Percentiles rank a stretch among this genome's conserved stretches.
These are phyloP conservation scores for Catamblyrhynchus diadema DNA, from an alignment of 2,797 vertebrate genomes.

Conservation along the genomic window DNA sequence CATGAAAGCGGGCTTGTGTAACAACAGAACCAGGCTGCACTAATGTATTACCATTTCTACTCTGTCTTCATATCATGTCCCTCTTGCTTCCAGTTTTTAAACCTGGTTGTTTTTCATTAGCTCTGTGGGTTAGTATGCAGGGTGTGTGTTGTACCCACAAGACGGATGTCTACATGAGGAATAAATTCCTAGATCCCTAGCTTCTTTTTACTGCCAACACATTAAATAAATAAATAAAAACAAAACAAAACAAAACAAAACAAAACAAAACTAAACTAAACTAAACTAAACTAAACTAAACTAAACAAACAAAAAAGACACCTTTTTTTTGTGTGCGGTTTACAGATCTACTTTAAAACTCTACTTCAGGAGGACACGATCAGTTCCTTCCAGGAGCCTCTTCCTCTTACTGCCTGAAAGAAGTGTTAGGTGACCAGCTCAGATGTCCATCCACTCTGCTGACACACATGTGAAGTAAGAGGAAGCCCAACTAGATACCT, in stretches of 20 bases:
- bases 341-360: background rate
- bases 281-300: background rate
- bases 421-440: background rate
- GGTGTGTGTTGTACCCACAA: no score
- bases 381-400: background rate
- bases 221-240: background rate
- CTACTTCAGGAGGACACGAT: background rate
- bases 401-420: background rate
- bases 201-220: background rate
- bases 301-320: fast-evolving
- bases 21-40: no score
- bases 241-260: no score
- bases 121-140: no score
- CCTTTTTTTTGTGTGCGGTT: background rate
- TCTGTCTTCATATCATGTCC: no score
- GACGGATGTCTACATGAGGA: no score
- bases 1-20: no score
- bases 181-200: no score
- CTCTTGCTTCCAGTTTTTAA: no score
- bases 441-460: background rate
- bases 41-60: no score
- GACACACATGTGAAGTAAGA: background rate
- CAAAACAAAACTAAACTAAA: background rate
- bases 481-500: background rate
- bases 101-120: no score